phyloP scores from a whole-genome alignment of 1,140 invertebrate species.

The Caenorhabditis brenneri region DNA sequence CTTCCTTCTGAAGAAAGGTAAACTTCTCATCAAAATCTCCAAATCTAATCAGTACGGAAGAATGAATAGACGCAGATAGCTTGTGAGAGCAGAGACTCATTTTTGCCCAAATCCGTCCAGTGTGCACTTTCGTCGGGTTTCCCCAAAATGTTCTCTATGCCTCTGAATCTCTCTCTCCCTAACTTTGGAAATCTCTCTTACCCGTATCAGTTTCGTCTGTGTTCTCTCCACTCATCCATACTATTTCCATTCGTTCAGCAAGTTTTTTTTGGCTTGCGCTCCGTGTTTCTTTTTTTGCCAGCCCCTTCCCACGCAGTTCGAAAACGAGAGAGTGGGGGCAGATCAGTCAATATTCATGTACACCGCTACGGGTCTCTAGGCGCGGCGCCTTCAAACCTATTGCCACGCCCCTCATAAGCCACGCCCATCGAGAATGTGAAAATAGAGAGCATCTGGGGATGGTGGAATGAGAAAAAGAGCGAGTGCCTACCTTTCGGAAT shows the following conservation, averaged over 20 bases:
- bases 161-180: background rate
- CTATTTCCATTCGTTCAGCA: background rate
- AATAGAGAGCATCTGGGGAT: constrained; percentile 14
- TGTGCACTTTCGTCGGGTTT: background rate
- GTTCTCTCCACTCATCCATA: background rate
- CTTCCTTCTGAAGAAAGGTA: background rate
- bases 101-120: too few relatives aligned
- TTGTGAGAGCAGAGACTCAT: background rate
- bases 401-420: background rate
- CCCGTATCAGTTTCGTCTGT: constrained; percentile 38
- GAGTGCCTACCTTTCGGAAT: background rate
- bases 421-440: background rate
- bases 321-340: background rate
- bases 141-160: background rate
- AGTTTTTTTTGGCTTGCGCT: background rate
- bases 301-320: background rate
- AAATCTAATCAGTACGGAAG: too few relatives aligned
- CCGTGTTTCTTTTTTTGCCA: background rate
- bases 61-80: background rate
- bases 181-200: too few relatives aligned
- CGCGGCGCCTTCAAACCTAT: background rate
- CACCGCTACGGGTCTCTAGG: constrained; percentile 30
- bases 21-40: background rate
- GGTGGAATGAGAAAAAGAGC: background rate
- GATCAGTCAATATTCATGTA: constrained; percentile 39